Conservation (phyloP, 1,140 invertebrate species). For the Aphaenogaster floridana region DNA sequence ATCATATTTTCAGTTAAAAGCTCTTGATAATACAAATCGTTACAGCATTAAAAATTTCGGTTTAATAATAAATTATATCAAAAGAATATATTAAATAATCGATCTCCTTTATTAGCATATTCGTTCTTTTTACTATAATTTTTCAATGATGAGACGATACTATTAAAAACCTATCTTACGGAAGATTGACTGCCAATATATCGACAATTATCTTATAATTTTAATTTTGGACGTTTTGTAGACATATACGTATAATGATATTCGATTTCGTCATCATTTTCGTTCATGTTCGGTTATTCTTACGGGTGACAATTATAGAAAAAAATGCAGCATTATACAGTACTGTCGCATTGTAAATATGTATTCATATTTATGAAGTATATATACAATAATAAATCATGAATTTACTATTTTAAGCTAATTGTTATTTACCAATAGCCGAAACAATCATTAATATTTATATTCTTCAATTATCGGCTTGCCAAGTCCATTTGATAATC, state of each 20-base stretch:
- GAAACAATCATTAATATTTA: neutral
- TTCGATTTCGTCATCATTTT: neutral
- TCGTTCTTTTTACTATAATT: no score
- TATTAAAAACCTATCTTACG: neutral
- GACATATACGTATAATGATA: neutral
- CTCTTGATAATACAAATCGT: no score
- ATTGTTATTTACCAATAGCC: neutral
- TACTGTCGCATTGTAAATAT: neutral
- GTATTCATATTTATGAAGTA: neutral
- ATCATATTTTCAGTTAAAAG: no score
- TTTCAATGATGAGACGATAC: no score
- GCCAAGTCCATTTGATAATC: no score
- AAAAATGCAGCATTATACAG: neutral
- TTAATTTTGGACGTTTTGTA: neutral
- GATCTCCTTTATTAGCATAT: no score
- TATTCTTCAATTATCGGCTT: neutral
- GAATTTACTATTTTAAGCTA: neutral
- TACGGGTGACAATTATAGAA: neutral
- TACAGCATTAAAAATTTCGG: no score
- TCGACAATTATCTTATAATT: neutral
- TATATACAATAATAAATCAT: neutral
- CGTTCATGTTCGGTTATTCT: neutral
- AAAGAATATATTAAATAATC: no score
- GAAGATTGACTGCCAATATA: neutral
- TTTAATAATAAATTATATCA: no score